Evolutionary conservation across 2,113 vertebrate genomes (phyloP), one percentile per base, ranked within the genome.

Genomic region (Sprattus sprattus): DNA sequence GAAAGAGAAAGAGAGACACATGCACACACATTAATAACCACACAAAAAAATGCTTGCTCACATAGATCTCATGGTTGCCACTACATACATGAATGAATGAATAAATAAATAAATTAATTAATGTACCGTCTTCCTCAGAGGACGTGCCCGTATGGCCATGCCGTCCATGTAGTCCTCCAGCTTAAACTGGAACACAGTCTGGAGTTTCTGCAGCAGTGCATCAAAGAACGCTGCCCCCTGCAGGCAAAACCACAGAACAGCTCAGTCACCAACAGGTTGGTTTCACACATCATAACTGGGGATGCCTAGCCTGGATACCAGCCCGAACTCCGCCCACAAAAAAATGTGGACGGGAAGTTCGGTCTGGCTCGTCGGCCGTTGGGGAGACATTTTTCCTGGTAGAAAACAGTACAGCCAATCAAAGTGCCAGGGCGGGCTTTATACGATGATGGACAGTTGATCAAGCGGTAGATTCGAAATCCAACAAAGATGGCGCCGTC

Each of bases 111-210:
- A 52, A 1, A 57, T 18, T n/a, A n/a, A n/a, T n/a, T n/a, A n/a
- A 28, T 15, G 9, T 91, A 99, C 98, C 94, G 95, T 97, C 93
- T 99, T 99, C 82, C 95, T 95, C 90, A 99, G 94, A 5, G 98
- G 97, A 64, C 97, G 97, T 81, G 96, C 95, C 86, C 97, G 96
- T 92, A 99, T 97, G 25, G 97, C 98, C 94, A 99, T 96, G 67
- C 98, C 97, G 0, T 99, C 98, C 98, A 99, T 99, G 84, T 99
- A 98, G 88, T 98, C 97, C 84, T 98, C 97, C 3, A 99, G 91
- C 80, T 97, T 97, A 91, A 99, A 99, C 91, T 98, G 96, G 91
- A 97, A 99, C 2, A 96, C 96, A 10, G 96, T 92, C 92, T 99
- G 98, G 83, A 99, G 95, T 91, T 99, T 99, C 93, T 97, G 96